A percentile compares a stretch with the other conserved stretches of the same genome.
Evolutionary conservation across 2,797 vertebrate species (phyloP).

Genomic region (Hypotaenidia philippensis): DNA sequence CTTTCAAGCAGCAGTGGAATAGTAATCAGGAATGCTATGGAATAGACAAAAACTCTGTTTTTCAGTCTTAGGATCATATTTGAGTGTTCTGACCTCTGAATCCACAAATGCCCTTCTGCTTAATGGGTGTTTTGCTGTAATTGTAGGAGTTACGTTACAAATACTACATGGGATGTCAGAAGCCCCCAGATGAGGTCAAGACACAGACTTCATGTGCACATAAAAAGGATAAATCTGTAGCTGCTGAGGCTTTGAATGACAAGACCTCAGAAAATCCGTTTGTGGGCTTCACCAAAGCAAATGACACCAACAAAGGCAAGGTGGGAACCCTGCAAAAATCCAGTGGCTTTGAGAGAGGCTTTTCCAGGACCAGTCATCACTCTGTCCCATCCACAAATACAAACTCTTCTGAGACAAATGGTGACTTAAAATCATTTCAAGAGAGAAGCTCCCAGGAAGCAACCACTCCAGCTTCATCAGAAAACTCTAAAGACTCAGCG

Average conservation of each 20-base stretch:
- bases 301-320: background rate
- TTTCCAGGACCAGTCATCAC: background rate
- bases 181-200: slow-evolving; percentile 1
- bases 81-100: background rate
- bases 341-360: background rate
- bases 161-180: slow-evolving; percentile 56
- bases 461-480: background rate
- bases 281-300: background rate
- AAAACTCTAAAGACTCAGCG: background rate
- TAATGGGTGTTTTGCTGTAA: background rate
- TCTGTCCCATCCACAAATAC: background rate
- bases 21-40: background rate
- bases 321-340: background rate
- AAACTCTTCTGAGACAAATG: background rate
- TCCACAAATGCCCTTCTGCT: background rate
- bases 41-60: background rate
- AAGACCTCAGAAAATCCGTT: background rate
- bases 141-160: slow-evolving; percentile 76
- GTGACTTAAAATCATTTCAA: background rate
- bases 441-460: background rate
- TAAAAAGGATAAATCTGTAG: slow-evolving; percentile 26
- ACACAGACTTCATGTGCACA: slow-evolving; percentile 2
- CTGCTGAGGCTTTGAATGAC: background rate
- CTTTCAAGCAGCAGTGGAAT: background rate
- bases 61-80: background rate